A percentile compares a stretch with the other conserved stretches of the same genome.
phyloP scores from a whole-genome alignment of 2,797 vertebrate genomes.

The Argentina silus region DNA sequence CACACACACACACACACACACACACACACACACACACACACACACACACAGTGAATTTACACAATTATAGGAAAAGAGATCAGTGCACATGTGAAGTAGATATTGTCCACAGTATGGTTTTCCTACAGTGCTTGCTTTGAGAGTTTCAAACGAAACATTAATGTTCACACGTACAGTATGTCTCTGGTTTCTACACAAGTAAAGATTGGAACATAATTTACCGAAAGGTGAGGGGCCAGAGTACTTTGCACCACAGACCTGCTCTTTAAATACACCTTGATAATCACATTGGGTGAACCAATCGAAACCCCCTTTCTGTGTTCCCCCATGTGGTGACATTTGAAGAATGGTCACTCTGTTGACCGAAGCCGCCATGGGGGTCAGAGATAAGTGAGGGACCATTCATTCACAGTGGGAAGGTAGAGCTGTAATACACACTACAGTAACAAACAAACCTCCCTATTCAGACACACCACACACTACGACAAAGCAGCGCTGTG shows the following conservation, averaged over 20 bases:
- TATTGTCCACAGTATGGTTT: background rate
- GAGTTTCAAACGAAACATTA: conserved; percentile 25
- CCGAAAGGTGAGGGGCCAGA: background rate
- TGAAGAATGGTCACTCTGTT: conserved; percentile 58
- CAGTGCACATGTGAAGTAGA: background rate
- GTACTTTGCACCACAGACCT: background rate
- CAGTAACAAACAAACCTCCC: conserved; percentile 59
- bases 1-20: too few species aligned
- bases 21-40: too few species aligned
- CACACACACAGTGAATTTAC: too few species aligned
- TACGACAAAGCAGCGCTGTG: conserved; percentile 34
- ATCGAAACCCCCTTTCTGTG: conserved; percentile 53
- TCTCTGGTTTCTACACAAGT: conserved; percentile 18
- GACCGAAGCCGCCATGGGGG: conserved; percentile 29
- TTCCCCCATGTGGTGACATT: conserved; percentile 49
- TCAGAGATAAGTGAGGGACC: conserved; percentile 19
- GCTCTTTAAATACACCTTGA: conserved; percentile 26
- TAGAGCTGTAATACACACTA: conserved; percentile 52
- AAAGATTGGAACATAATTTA: background rate
- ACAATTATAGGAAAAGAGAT: background rate
- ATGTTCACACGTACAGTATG: background rate
- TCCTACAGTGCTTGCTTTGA: conserved; percentile 16
- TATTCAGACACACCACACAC: conserved; percentile 34
- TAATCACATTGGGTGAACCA: conserved; percentile 39
- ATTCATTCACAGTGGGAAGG: conserved; percentile 45